These are phyloP conservation scores for Diploptera punctata DNA, from an alignment of 2,888 invertebrate species.

Conservation along the genomic window DNA sequence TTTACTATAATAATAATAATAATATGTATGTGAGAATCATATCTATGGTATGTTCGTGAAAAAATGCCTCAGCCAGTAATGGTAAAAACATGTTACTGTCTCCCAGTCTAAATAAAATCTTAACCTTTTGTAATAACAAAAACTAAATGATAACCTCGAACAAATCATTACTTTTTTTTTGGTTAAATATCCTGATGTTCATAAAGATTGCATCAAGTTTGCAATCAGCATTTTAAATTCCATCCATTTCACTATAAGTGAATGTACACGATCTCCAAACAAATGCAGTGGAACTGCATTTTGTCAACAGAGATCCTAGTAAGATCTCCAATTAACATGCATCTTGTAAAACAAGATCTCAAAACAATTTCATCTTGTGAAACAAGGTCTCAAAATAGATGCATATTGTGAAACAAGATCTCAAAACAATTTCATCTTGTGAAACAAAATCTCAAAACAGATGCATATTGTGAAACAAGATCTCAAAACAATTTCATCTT, in stretches of 20 bases:
- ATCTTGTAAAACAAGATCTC: no score
- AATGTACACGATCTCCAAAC: background rate
- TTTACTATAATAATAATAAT: slow-evolving; percentile 41
- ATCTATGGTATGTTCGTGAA: slow-evolving; percentile 40
- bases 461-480: no score
- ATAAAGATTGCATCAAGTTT: no score
- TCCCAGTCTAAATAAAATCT: background rate
- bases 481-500: no score
- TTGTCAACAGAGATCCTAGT: no score
- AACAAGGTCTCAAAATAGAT: no score
- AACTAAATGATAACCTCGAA: background rate
- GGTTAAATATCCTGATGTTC: background rate
- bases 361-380: no score
- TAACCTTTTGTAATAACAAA: background rate
- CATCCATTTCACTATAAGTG: background rate
- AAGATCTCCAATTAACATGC: no score
- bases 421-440: no score
- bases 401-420: no score
- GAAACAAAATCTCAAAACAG: no score
- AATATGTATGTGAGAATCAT: slow-evolving; percentile 42
- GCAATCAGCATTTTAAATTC: background rate
- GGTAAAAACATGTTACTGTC: slow-evolving; percentile 2
- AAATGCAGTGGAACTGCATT: no score
- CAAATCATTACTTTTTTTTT: background rate
- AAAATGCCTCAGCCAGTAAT: slow-evolving; percentile 43